Evolutionary conservation across 2,888 invertebrate species (phyloP).

Genomic region (Conops quadrifasciatus): DNA sequence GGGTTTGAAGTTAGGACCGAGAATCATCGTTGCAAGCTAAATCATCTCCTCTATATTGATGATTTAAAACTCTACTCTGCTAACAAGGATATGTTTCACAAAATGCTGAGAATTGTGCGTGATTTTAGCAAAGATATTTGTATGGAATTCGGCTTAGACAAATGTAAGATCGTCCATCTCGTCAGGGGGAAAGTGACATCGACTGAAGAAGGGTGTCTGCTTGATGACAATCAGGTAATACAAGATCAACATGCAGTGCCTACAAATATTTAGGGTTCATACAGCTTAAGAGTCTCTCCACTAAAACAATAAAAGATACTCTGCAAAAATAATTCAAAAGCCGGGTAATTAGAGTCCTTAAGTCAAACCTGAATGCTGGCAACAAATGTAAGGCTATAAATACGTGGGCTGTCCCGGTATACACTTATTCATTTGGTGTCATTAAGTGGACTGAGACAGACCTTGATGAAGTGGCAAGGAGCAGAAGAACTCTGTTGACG

Average conservation of each 20-base stretch:
- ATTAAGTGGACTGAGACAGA: slow-evolving; percentile 11
- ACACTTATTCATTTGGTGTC: not conserved
- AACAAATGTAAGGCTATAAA: slow-evolving; percentile 11
- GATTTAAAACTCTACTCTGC: slow-evolving; percentile 10
- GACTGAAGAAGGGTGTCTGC: not conserved
- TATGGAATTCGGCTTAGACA: slow-evolving; percentile 2
- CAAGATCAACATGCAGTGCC: not conserved
- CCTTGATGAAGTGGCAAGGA: not conserved
- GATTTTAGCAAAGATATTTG: not conserved
- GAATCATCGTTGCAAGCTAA: not conserved
- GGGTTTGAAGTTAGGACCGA: slow-evolving; percentile 2
- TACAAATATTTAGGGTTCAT: slow-evolving; percentile 13
- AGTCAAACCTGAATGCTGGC: slow-evolving; percentile 8
- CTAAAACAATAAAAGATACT: not conserved
- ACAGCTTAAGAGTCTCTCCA: slow-evolving; percentile 8
- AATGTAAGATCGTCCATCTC: slow-evolving; percentile 2
- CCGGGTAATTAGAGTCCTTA: not conserved
- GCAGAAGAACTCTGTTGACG: not conserved
- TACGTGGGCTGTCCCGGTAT: slow-evolving; percentile 13
- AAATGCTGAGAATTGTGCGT: not conserved
- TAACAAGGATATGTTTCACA: not conserved
- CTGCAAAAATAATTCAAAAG: not conserved
- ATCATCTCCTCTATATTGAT: slow-evolving; percentile 16
- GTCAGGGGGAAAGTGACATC: not conserved
- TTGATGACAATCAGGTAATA: slow-evolving; percentile 4